Evolutionary conservation across 2,888 invertebrate genomes (phyloP).

Genomic region (Rhodophaea formosa): DNA sequence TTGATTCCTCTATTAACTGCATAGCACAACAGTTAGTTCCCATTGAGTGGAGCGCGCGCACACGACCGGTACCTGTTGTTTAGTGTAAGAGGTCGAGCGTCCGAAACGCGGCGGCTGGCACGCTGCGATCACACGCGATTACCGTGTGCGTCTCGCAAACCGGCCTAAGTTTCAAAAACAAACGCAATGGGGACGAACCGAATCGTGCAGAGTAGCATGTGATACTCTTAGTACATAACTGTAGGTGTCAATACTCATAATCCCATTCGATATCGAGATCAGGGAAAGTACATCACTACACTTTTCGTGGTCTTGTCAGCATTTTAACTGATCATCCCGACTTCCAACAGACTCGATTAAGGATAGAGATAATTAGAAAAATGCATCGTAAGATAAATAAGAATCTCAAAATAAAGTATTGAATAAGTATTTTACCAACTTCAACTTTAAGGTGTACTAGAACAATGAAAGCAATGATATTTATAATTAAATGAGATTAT

Average conservation of each 20-base stretch:
- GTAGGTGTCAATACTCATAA: conserved; percentile 53
- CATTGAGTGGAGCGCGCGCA: conserved; percentile 46
- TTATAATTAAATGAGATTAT: conserved; percentile 67
- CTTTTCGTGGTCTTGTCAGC: conserved; percentile 36
- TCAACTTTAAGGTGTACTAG: conserved; percentile 70
- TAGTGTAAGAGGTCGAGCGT: conserved; percentile 16
- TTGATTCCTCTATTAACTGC: conserved; percentile 74
- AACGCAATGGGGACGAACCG: conserved; percentile 65
- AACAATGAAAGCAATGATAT: conserved; percentile 77
- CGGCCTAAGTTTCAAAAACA: conserved; percentile 37
- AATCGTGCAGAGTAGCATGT: conserved; percentile 69
- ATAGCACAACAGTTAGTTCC: conserved; percentile 58
- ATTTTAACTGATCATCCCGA: conserved; percentile 47
- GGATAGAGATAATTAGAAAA: conserved; percentile 72
- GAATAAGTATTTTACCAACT: conserved; percentile 79
- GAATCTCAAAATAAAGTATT: conserved; percentile 74
- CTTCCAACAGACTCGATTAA: conserved; percentile 68
- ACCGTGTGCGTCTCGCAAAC: conserved; percentile 29
- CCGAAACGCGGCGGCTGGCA: conserved; percentile 6
- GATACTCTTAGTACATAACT: conserved; percentile 70
- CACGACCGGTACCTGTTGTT: conserved; percentile 20
- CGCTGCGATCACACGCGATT: conserved; percentile 22
- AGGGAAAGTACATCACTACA: conserved; percentile 34
- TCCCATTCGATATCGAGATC: conserved; percentile 43
- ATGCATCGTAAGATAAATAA: conserved; percentile 75